Base-by-base conservation (phyloP, 1,140 invertebrate species). In the Paramacrobiotus metropolitanus region DNA sequence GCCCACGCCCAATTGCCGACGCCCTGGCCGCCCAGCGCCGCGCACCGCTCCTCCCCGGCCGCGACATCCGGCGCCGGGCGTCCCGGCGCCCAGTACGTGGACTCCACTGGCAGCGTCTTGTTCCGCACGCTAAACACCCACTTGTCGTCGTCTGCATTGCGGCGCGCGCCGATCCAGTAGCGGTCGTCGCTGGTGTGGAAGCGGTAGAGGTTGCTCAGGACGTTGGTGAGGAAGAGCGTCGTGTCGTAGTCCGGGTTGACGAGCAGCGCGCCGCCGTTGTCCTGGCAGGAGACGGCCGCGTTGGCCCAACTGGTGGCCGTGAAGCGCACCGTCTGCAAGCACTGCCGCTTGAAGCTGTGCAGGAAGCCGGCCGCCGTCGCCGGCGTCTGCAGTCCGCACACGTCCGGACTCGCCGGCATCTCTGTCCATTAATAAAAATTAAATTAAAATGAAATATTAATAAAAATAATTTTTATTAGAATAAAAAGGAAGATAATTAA, bases 151-250 rank as follows among this genome's bases (percentile, higher is more conserved):
- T 15, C 24, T 24, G 15, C 28, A 24, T 4, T 20, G 15, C 15
- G 24, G 4, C 28, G 15, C 24, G 48, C 48, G 48, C 15, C 24
- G 48, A 55, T 55, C 48, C 48, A 55, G 24, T 55, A 55, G 15
- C 48, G 48, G 28, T 55, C 48, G 24, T 55, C 24, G 15, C 15
- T 20, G 15, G 48, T 55, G 48, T 55, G 48, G 28, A 55, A 55
- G 48, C 48, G 48, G 28, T 55, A 55, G 15, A 55, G 48, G 48
- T 55, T 55, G 24, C 24, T 55, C 15, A 55, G 48, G 48, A 55
- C 48, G 48, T 55, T 55, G 24, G 15, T 28, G 48, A 55, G 15
- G 24, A 55, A 55, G 28, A 15, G 4, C 24, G 15, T 15, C 15
- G 48, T 55, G 48, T 55, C 48, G 48, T 20, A 28, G 24, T 15